Conservation (phyloP, 1,140 invertebrate species). For the Uloborus diversus region DNA sequence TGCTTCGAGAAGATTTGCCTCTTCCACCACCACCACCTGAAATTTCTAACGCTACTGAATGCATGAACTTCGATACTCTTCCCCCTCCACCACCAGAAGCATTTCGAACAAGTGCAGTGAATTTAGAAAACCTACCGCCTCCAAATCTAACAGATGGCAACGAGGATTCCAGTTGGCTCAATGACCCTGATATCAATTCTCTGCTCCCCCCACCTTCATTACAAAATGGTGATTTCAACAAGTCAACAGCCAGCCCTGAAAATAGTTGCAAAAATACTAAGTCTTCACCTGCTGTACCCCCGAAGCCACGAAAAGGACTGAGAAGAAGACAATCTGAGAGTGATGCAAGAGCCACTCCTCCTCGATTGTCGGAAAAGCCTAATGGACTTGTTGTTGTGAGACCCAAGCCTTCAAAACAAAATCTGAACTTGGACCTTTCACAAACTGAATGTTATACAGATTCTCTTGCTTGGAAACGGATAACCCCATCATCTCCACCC, state of each 20-base stretch:
- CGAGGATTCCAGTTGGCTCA: constrained; percentile 51
- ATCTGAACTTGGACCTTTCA: constrained; percentile 36
- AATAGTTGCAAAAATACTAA: background rate
- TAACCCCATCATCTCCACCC: background rate
- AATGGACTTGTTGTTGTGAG: constrained; percentile 36
- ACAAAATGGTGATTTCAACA: constrained; percentile 64
- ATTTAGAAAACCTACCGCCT: constrained; percentile 62
- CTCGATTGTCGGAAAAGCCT: constrained; percentile 19
- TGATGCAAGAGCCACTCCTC: constrained; percentile 43
- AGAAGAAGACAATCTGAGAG: constrained; percentile 42
- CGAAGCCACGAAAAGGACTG: constrained; percentile 46
- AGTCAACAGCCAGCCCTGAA: background rate
- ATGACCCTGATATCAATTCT: constrained; percentile 59
- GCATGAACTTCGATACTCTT: constrained; percentile 62
- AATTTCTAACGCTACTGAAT: constrained; percentile 24
- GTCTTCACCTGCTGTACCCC: constrained; percentile 39
- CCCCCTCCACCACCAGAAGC: constrained; percentile 70
- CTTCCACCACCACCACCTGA: constrained; percentile 63
- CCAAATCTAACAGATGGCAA: constrained; percentile 60
- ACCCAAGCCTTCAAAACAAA: constrained; percentile 42
- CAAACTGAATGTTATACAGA: too few species aligned
- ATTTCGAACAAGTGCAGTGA: constrained; percentile 59
- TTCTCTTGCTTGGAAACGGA: background rate
- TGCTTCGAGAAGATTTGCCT: constrained; percentile 60
- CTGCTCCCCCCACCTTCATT: constrained; percentile 69